These are phyloP conservation scores for Gymnocephalus cernua DNA, from an alignment of 2,113 vertebrate genomes.

Conservation along the genomic window DNA sequence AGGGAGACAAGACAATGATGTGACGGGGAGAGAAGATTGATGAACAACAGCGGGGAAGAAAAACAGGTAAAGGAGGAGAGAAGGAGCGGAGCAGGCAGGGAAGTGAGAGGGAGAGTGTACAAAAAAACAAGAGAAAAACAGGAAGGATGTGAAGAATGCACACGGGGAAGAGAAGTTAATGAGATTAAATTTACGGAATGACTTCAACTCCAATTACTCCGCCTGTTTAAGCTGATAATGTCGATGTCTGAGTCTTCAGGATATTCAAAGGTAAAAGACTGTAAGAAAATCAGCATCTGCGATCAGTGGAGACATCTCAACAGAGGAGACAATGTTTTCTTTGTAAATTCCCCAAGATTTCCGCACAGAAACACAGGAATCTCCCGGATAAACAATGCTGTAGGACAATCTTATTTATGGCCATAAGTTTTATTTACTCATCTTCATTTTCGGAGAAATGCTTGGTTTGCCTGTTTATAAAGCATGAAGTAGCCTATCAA, in stretches of 20 bases:
- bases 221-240: slow-evolving; percentile 1
- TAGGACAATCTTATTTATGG: neutral
- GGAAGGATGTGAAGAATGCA: neutral
- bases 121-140: neutral
- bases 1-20: slow-evolving; percentile 31
- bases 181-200: slow-evolving; percentile 11
- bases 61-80: neutral
- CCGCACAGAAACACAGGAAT: neutral
- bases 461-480: too few relatives aligned
- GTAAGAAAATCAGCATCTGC: neutral
- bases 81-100: neutral
- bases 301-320: slow-evolving; percentile 14
- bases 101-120: neutral
- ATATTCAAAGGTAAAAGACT: neutral
- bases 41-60: neutral
- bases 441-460: neutral
- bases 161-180: neutral
- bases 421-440: neutral
- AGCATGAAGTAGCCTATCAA: too few relatives aligned
- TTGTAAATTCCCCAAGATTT: neutral
- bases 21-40: slow-evolving; percentile 3
- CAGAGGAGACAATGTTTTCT: neutral
- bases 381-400: neutral
- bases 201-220: slow-evolving; percentile 14
- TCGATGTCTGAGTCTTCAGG: neutral